These are phyloP conservation scores for Tiliqua scincoides DNA, from an alignment of 2,113 vertebrate genomes.

Conservation along the genomic window DNA sequence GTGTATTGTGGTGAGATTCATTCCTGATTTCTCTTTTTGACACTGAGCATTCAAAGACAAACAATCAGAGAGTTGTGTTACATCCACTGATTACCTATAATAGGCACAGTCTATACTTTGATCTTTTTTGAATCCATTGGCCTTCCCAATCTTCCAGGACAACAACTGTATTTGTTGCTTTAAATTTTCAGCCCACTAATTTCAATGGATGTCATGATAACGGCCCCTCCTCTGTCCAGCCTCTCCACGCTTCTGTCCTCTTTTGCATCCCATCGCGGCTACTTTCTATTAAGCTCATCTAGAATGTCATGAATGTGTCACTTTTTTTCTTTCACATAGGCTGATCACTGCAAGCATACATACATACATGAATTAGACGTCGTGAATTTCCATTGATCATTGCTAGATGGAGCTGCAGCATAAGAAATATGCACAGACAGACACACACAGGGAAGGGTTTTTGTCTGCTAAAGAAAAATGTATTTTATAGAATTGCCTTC, in stretches of 20 bases:
- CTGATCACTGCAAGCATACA: not conserved
- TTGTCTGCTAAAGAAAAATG: not conserved
- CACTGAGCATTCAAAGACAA: not conserved
- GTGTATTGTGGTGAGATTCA: not conserved
- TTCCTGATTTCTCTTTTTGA: not conserved
- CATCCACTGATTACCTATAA: too few species aligned
- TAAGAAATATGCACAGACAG: slow-evolving; percentile 57
- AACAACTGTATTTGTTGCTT: not conserved
- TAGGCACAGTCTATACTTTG: not conserved
- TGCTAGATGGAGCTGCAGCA: slow-evolving; percentile 78
- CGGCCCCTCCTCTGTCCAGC: not conserved
- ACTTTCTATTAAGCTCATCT: too few species aligned
- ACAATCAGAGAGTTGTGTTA: not conserved
- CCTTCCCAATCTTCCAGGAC: not conserved
- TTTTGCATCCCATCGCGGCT: not conserved
- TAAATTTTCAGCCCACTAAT: not conserved
- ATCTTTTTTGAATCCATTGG: not conserved
- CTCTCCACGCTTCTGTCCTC: not conserved
- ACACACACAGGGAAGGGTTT: not conserved
- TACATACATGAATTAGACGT: not conserved
- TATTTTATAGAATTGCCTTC: slow-evolving; percentile 4
- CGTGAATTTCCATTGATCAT: slow-evolving; percentile 56
- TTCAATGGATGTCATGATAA: not conserved
- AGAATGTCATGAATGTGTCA: not conserved
- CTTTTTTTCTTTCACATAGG: not conserved